These are phyloP conservation scores for Gryllus longicercus DNA, from an alignment of 2,888 invertebrate genomes.

Conservation along the genomic window DNA sequence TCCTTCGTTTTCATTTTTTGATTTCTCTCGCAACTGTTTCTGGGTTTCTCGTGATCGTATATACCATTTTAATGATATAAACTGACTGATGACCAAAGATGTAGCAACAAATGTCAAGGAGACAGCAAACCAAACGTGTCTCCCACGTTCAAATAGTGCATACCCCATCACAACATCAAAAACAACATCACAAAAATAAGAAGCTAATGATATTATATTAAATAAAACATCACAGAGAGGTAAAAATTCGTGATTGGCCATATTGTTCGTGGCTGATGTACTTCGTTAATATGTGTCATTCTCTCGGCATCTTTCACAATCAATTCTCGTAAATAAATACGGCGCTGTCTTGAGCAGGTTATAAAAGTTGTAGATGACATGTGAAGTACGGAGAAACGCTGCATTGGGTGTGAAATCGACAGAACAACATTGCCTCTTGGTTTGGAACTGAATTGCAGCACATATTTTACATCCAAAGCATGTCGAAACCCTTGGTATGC, in stretches of 20 bases:
- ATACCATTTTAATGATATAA: conserved; percentile 73
- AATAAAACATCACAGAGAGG: conserved; percentile 88
- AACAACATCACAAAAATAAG: conserved; percentile 87
- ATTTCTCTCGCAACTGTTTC: conserved; percentile 37
- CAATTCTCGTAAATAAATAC: neutral
- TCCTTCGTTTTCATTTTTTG: conserved; percentile 33
- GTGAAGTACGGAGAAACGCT: neutral
- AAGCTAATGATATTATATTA: conserved; percentile 84
- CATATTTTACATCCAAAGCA: neutral
- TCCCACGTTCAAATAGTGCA: conserved; percentile 68
- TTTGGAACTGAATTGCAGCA: neutral
- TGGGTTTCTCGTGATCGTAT: conserved; percentile 46
- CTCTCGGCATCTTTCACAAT: neutral
- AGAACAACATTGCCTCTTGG: neutral
- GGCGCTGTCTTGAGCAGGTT: neutral
- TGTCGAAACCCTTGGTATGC: conserved; percentile 20
- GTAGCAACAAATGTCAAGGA: conserved; percentile 67
- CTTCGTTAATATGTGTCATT: conserved; percentile 18
- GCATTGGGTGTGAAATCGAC: neutral
- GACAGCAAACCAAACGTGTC: conserved; percentile 62
- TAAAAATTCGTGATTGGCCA: conserved; percentile 72
- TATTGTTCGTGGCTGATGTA: conserved; percentile 40
- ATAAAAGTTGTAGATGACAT: neutral
- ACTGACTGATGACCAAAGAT: conserved; percentile 73
- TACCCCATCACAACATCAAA: conserved; percentile 85